A percentile compares a stretch with the other conserved stretches of the same genome.
Conservation (phyloP, 64 coral and sea anemone genomes). For the Stichodactyla mertensii region DNA sequence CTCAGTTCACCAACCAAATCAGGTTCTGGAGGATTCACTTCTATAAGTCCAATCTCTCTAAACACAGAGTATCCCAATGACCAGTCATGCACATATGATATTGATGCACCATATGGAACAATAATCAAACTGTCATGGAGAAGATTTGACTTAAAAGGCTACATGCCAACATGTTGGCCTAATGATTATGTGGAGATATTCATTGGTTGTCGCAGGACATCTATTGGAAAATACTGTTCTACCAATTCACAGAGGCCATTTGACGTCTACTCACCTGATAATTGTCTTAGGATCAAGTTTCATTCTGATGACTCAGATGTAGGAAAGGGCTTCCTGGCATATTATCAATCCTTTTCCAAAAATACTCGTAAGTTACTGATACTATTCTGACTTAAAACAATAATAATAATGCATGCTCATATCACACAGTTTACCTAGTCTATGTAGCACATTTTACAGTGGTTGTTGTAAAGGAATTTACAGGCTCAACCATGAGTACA, state of each 20-base stretch:
- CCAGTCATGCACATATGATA: slow-evolving; percentile 53
- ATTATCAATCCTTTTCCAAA: slow-evolving; percentile 13
- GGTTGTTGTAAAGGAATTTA: too few species aligned
- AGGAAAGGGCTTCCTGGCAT: slow-evolving; percentile 40
- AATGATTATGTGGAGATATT: slow-evolving; percentile 71
- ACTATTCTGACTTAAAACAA: too few species aligned
- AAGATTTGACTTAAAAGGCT: slow-evolving; percentile 61
- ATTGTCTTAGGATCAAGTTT: slow-evolving; percentile 55
- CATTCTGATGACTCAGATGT: slow-evolving; percentile 33
- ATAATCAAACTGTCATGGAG: slow-evolving; percentile 39
- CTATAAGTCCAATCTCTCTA: neutral
- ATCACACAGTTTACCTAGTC: too few species aligned
- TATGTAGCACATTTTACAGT: too few species aligned
- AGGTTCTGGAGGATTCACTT: neutral
- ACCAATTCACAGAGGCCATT: slow-evolving; percentile 30
- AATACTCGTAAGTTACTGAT: neutral
- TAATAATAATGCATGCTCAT: neutral
- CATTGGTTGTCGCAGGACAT: slow-evolving; percentile 41
- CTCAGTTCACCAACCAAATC: neutral
- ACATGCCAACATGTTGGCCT: slow-evolving; percentile 59
- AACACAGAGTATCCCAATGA: slow-evolving; percentile 41
- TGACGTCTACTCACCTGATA: slow-evolving; percentile 53
- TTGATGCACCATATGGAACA: neutral
- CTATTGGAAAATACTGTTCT: slow-evolving; percentile 70
- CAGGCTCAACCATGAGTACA: too few species aligned